Base-by-base conservation (phyloP, 2,888 invertebrate species). In the Tridacna gigas region DNA sequence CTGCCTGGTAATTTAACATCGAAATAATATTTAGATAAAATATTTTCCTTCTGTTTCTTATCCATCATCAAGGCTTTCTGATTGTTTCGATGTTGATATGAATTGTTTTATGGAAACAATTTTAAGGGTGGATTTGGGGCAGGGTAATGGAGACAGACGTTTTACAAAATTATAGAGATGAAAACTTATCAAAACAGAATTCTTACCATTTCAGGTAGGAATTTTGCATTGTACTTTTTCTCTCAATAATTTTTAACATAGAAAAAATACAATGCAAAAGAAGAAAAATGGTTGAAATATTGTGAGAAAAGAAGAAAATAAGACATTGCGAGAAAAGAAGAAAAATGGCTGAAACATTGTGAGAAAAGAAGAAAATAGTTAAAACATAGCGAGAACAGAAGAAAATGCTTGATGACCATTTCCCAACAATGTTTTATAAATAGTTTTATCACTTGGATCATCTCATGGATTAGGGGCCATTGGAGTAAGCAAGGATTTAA, bases 11-110 rank as follows among this genome's bases (percentile, higher is more conserved):
- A 25, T 77, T 83, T 76, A 13, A 25, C 26, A 66, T 79, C 47
- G 45, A 76, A 83, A 77, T 83, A 83, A 79, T 79, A 83, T 67
- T n/a, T 18, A 28, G 67, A 60, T 0, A 63, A 48, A 76, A 83
- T 79, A 28, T 63, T 22, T 69, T 83, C 77, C 60, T 79, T 83
- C 56, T 77, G 71, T 51, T 20, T 37, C 22, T 76, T 76, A 66
- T 83, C 77, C 83, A 82, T 82, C 45, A 22, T 75, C 45, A 67
- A 4, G 18, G 28, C 63, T 63, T n/a, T 22, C n/a, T 63, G 63
- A 63, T 63, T 22, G 18, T 56, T 56, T 56, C 9, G 18, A 56
- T 20, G 18, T 56, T 56, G 18, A 20, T 20, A 9, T n/a, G 56
- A 56, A 56, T 56, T n/a, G n/a, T 56, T 56, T 56, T 56, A n/a